Evolutionary conservation across 2,888 invertebrate genomes (phyloP).

Genomic region (Lymantria monacha): DNA sequence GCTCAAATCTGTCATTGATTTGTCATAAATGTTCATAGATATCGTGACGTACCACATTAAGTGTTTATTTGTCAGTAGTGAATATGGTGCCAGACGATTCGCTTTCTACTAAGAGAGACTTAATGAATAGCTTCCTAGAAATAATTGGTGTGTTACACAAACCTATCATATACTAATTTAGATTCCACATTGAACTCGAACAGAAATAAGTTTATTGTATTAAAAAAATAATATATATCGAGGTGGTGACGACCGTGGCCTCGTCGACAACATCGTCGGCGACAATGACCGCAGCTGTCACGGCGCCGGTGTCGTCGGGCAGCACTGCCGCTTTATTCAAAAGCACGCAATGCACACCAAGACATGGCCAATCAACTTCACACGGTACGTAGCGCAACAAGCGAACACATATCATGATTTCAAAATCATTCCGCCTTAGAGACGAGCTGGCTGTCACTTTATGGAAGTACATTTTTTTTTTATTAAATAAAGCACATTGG

Average conservation of each 20-base stretch:
- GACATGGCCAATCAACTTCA: conserved; percentile 55
- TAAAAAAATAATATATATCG: background rate
- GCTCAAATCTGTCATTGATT: too few species aligned
- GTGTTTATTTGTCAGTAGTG: too few species aligned
- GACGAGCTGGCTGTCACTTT: background rate
- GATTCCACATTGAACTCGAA: too few species aligned
- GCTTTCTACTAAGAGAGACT: too few species aligned
- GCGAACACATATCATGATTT: background rate
- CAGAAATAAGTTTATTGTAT: too few species aligned
- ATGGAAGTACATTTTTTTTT: background rate
- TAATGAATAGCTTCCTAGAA: too few species aligned
- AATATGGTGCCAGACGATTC: too few species aligned
- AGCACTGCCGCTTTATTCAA: conserved; percentile 50
- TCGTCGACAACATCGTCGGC: conserved; percentile 51
- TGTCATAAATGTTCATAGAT: too few species aligned
- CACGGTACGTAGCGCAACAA: conserved; percentile 41
- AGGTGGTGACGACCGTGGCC: conserved; percentile 63
- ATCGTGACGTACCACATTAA: too few species aligned
- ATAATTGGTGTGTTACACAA: too few species aligned
- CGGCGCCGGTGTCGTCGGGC: conserved; percentile 41
- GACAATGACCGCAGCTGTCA: conserved; percentile 45
- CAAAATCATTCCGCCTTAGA: background rate
- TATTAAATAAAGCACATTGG: background rate
- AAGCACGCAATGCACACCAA: conserved; percentile 44
- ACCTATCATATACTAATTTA: too few species aligned